Conservation (phyloP, 2,797 vertebrate species). For the Coracias cyanogaster region DNA sequence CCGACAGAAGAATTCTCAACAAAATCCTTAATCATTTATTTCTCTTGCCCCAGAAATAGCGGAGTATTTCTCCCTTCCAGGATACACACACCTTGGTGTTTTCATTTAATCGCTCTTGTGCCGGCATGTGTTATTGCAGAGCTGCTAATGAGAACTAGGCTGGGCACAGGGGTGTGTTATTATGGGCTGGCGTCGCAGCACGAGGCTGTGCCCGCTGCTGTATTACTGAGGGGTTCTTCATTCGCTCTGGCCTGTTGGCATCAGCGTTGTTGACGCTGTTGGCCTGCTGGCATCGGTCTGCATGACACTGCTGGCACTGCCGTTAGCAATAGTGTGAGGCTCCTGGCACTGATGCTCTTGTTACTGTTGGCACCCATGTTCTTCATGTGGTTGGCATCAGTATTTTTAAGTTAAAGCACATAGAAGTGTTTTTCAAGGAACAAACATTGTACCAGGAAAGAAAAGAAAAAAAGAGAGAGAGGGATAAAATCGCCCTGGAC, state of each 20-base stretch:
- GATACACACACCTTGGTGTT: neutral
- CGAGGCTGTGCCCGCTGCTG: neutral
- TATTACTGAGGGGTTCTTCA: neutral
- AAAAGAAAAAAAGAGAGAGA: neutral
- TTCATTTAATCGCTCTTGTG: neutral
- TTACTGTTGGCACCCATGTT: neutral
- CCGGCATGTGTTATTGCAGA: neutral
- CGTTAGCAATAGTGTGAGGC: neutral
- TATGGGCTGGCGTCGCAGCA: neutral
- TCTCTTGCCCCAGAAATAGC: neutral
- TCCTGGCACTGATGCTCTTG: neutral
- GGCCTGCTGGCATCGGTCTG: neutral
- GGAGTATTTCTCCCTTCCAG: neutral
- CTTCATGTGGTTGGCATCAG: neutral
- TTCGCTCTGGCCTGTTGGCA: neutral
- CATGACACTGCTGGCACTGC: neutral
- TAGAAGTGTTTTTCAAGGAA: slow-evolving; percentile 10
- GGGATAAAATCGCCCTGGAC: neutral
- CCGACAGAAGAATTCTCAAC: neutral
- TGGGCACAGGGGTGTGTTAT: neutral
- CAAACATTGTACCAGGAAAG: neutral
- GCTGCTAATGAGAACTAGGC: neutral
- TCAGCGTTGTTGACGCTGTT: neutral
- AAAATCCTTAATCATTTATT: neutral
- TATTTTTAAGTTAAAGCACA: neutral